Conservation (phyloP, 2,797 vertebrate species). For the Crax fasciolata region DNA sequence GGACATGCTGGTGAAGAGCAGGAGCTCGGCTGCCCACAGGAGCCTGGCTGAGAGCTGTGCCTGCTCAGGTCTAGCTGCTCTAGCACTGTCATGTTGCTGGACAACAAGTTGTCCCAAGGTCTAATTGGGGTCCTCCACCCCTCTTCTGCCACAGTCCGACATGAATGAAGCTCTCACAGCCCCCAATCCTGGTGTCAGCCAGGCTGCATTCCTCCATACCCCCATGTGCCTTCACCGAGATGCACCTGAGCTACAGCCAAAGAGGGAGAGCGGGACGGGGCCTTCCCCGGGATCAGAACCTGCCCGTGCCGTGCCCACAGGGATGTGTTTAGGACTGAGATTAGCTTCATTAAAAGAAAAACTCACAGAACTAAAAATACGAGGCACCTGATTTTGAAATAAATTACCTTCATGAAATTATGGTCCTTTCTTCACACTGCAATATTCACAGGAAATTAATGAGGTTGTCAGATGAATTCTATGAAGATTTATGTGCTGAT, state of each 20-base stretch:
- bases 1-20: background rate
- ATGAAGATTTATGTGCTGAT: slow-evolving; percentile 81
- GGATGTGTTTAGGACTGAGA: slow-evolving; percentile 33
- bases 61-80: background rate
- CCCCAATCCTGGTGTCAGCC: background rate
- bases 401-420: slow-evolving; percentile 71
- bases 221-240: background rate
- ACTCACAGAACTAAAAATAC: slow-evolving; percentile 39
- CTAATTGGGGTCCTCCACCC: background rate
- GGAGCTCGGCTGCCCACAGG: background rate
- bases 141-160: background rate
- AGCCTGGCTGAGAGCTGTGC: background rate
- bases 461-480: slow-evolving; percentile 76
- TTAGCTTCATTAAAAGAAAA: slow-evolving; percentile 62
- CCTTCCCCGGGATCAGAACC: background rate
- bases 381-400: slow-evolving; percentile 73
- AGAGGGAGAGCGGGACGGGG: background rate
- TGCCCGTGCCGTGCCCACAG: background rate
- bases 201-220: background rate
- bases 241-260: background rate
- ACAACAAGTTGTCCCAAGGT: background rate
- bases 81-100: background rate
- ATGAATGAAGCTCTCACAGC: background rate
- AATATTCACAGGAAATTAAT: slow-evolving; percentile 79
- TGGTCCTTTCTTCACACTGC: slow-evolving; percentile 47